These are phyloP conservation scores for Choloepus didactylus DNA, from an alignment of 2,797 vertebrate genomes.

Conservation along the genomic window DNA sequence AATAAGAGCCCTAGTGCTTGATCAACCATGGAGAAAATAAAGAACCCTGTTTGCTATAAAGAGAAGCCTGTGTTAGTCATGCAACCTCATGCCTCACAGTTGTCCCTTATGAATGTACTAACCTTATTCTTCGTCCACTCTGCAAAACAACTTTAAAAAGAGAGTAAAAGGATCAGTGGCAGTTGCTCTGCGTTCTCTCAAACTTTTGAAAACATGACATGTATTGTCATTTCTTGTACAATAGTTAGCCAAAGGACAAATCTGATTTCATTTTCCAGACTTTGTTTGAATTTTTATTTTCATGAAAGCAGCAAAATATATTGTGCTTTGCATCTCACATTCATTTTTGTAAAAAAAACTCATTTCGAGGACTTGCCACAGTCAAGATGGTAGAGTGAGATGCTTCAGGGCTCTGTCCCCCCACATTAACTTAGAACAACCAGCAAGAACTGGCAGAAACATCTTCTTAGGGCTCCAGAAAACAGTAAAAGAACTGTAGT, in stretches of 20 bases:
- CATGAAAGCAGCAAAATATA: background rate
- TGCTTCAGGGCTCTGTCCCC: no score
- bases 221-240: background rate
- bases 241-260: background rate
- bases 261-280: background rate
- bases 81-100: background rate
- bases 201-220: background rate
- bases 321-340: background rate
- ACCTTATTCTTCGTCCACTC: background rate
- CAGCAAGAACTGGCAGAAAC: no score
- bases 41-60: background rate
- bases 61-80: background rate
- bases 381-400: no score
- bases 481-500: no score
- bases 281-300: constrained; percentile 31
- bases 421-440: no score
- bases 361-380: no score
- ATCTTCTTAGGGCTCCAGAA: no score
- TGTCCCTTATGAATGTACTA: background rate
- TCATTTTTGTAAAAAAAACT: background rate
- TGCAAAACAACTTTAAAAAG: background rate
- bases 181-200: background rate
- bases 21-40: background rate
- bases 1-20: background rate
- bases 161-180: background rate